Percentiles rank a stretch among this genome's conserved stretches.
Conservation (phyloP, 2,888 invertebrate species). For the Plagiodera versicolora region DNA sequence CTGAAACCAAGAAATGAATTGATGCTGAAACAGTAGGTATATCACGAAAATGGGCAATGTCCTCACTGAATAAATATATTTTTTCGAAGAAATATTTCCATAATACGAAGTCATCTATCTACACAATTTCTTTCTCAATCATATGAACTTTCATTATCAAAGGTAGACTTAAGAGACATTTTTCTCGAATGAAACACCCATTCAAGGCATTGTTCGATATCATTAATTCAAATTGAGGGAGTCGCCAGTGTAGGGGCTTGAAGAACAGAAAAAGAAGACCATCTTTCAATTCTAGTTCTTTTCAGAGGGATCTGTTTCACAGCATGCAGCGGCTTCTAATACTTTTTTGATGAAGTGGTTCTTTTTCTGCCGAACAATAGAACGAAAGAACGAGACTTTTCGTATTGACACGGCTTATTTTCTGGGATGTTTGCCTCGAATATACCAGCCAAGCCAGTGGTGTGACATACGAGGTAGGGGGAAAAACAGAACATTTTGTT, state of each 20-base stretch:
- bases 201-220: background rate
- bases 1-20: too few relatives aligned
- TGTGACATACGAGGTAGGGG: background rate
- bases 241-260: background rate
- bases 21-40: too few relatives aligned
- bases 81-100: too few relatives aligned
- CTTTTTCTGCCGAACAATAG: slow-evolving; percentile 1
- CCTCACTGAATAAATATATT: too few relatives aligned
- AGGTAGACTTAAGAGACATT: too few relatives aligned
- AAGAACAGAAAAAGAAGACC: background rate
- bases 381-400: background rate
- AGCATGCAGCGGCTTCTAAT: slow-evolving; percentile 30
- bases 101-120: too few relatives aligned
- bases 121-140: too few relatives aligned
- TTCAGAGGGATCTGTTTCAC: slow-evolving; percentile 21
- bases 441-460: background rate
- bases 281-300: slow-evolving; percentile 6
- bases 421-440: background rate
- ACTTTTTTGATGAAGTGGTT: slow-evolving; percentile 37
- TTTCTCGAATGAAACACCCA: background rate
- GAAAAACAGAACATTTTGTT: too few relatives aligned
- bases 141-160: too few relatives aligned
- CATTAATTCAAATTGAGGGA: background rate
- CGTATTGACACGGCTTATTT: slow-evolving; percentile 1
- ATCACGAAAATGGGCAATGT: too few relatives aligned